Conservation (phyloP, 2,113 vertebrate genomes). For the Dicrurus megarhynchus region DNA sequence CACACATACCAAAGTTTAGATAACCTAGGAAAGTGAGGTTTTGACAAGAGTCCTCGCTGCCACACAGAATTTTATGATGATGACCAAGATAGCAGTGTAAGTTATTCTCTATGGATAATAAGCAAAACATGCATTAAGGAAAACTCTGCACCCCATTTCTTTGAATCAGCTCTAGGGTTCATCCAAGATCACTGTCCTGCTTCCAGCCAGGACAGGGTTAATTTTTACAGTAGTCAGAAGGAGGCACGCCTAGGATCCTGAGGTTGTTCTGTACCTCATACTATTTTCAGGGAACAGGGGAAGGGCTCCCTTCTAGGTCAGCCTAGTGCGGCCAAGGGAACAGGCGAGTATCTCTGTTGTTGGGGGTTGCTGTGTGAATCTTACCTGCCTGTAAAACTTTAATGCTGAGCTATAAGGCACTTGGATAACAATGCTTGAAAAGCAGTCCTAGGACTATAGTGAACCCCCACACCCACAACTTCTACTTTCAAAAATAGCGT, state of each 20-base stretch:
- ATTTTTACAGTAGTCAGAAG: not conserved
- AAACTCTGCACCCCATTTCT: not conserved
- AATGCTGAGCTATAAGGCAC: not conserved
- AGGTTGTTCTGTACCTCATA: not conserved
- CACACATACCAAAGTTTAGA: not conserved
- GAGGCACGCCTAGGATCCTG: no score
- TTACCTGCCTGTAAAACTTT: not conserved
- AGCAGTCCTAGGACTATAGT: not conserved
- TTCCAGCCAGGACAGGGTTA: not conserved
- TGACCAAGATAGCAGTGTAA: not conserved
- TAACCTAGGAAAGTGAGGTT: not conserved
- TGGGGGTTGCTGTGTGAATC: not conserved
- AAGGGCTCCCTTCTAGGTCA: not conserved
- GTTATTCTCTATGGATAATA: not conserved
- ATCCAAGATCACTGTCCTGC: not conserved
- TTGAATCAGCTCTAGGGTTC: not conserved
- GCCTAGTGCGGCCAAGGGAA: rapidly evolving
- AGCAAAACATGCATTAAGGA: not conserved
- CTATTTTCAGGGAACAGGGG: not conserved
- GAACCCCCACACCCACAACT: not conserved
- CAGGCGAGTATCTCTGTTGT: not conserved
- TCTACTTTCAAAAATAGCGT: not conserved
- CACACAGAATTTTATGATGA: not conserved
- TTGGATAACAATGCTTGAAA: not conserved
- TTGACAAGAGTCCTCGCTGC: not conserved